A percentile compares a stretch with the other conserved stretches of the same genome.
Evolutionary conservation across 2,113 vertebrate genomes (phyloP).

Genomic region (Pedionomus torquatus): DNA sequence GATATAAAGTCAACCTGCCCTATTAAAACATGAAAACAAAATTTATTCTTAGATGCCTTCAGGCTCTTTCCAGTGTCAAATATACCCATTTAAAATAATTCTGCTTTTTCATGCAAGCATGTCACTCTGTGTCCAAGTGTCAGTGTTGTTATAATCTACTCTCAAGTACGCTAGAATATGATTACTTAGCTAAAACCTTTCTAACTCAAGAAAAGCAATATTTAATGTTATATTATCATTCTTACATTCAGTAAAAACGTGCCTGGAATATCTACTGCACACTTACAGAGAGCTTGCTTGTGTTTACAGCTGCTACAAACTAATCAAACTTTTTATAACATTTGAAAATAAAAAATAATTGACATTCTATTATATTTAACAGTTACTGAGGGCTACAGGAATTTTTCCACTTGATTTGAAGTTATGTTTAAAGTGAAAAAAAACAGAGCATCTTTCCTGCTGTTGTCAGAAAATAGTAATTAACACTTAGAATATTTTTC

Average conservation of each 20-base stretch:
- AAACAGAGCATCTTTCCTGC: not conserved
- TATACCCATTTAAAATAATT: not conserved
- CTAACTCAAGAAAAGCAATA: not conserved
- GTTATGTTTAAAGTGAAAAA: not conserved
- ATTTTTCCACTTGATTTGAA: not conserved
- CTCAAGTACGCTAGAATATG: not conserved
- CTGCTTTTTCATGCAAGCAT: not conserved
- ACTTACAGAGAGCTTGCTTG: not conserved
- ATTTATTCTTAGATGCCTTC: not conserved
- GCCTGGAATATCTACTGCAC: not conserved
- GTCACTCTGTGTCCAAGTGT: not conserved
- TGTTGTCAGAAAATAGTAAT: not conserved
- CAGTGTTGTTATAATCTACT: not conserved
- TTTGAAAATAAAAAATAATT: not conserved
- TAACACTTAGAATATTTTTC: not conserved
- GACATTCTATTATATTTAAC: not conserved
- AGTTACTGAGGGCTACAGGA: not conserved
- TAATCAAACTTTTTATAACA: not conserved
- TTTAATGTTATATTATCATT: not conserved
- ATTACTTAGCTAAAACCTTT: not conserved
- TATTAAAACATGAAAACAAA: not conserved
- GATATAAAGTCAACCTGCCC: not conserved
- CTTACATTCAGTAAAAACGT: not conserved
- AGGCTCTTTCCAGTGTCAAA: not conserved
- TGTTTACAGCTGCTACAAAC: not conserved